phyloP scores from a whole-genome alignment of 2,113 vertebrate species.

The Misgurnus anguillicaudatus region DNA sequence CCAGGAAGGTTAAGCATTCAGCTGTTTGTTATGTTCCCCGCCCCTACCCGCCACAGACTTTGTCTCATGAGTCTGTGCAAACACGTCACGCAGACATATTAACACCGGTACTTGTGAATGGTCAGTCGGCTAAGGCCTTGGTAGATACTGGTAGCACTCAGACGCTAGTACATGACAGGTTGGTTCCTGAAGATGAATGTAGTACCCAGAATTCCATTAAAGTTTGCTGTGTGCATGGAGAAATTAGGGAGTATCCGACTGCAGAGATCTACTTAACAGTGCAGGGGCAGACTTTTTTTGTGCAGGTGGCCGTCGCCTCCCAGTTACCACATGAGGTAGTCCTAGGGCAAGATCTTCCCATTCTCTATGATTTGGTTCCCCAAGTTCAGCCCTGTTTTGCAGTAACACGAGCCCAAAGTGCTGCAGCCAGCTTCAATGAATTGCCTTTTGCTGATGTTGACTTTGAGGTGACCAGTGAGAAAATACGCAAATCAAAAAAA shows the following conservation, averaged over 20 bases:
- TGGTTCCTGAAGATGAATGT: not conserved
- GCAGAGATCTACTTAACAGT: constrained; percentile 28
- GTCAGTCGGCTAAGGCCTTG: not conserved
- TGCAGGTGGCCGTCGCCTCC: not conserved
- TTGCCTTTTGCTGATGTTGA: constrained; percentile 23
- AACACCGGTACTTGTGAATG: not conserved
- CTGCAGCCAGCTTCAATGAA: not conserved
- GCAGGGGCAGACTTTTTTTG: constrained; percentile 16
- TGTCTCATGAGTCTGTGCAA: too few relatives aligned
- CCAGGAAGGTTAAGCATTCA: not conserved
- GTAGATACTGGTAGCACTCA: constrained; percentile 21
- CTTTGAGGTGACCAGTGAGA: not conserved
- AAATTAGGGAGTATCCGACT: constrained; percentile 16
- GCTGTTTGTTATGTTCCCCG: not conserved
- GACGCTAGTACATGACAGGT: constrained; percentile 19
- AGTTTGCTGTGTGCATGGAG: constrained; percentile 35
- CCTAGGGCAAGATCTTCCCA: too few relatives aligned
- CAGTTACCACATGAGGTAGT: too few relatives aligned
- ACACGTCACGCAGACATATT: too few relatives aligned
- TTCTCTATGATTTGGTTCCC: constrained; percentile 17
- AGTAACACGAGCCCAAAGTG: not conserved
- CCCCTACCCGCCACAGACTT: too few relatives aligned
- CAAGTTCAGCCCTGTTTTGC: not conserved
- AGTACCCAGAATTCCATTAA: not conserved
- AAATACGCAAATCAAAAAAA: not conserved